Evolutionary conservation across 2,797 vertebrate species (phyloP), one percentile per base, ranked within the genome.

Genomic region (Sebastiscus tertius): DNA sequence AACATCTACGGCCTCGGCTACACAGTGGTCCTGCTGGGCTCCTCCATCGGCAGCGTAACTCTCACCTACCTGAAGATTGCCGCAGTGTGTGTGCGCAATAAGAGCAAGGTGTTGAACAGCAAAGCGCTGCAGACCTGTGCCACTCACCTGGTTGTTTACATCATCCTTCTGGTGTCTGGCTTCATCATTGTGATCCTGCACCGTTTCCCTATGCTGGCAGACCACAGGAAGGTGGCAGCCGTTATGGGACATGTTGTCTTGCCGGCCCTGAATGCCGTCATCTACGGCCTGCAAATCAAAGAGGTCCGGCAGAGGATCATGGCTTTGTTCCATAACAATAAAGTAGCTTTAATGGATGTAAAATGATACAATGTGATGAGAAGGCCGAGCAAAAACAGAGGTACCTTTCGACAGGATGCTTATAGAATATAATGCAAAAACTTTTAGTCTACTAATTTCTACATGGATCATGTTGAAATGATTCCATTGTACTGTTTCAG

Each of bases 1-100:
- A 85, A 96, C 13, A 88, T 95, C 33, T 96, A 95, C 0, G 96
- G 97, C 2, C 87, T 97, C 4, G 14, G 14, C 39, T 42, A 42
- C 39, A 42, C 39, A 14, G 39, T 42, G 14, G 14, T 42, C 39
- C 39, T 42, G 39, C 39, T 42, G 39, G 39, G 39, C 39, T 42
- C 39, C 6, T 42, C 39, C 39, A 42, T 42, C 3, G 39, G 3
- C 39, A 42, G 39, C 39, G 39, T 42, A 42, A 42, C 39, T 42
- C 39, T 42, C 39, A 42, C 39, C 39, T 42, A 42, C 39, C 39
- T 42, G 39, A 42, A 42, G 39, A 42, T 42, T 16, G 39, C 39
- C 0, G 6, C 39, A 16, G 39, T 42, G 39, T 42, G 39, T 42
- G 14, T 42, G 39, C 14, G 6, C 39, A 42, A 14, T 42, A 42